phyloP scores from a whole-genome alignment of 2,888 invertebrate species.

The Archips crataeganus region DNA sequence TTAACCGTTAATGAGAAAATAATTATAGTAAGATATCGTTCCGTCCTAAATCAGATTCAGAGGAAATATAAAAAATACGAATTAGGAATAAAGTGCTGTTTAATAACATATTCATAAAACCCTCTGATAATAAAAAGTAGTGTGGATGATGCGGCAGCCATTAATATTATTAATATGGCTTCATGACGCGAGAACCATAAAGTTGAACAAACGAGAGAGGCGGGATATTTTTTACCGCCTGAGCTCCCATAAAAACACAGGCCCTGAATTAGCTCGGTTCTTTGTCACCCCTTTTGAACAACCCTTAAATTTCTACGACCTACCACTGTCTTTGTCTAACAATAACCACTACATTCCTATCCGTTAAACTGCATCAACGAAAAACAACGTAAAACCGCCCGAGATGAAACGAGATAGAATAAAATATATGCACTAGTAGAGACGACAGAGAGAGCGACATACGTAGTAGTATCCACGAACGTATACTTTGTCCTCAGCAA shows the following conservation, averaged over 20 bases:
- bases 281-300: constrained; percentile 85
- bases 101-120: constrained; percentile 60
- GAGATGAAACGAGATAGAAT: constrained; percentile 86
- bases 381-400: constrained; percentile 84
- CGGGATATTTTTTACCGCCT: constrained; percentile 85
- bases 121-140: constrained; percentile 63
- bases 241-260: constrained; percentile 82
- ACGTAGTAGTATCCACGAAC: constrained; percentile 81
- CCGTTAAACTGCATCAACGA: constrained; percentile 86
- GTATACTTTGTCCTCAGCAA: constrained; percentile 71
- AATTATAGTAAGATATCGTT: constrained; percentile 33
- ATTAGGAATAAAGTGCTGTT: constrained; percentile 55
- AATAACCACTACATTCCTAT: constrained; percentile 85
- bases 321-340: constrained; percentile 85
- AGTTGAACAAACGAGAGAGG: constrained; percentile 85
- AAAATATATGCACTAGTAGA: constrained; percentile 85
- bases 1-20: constrained; percentile 34
- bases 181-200: constrained; percentile 78
- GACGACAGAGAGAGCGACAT: constrained; percentile 80
- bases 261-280: constrained; percentile 86
- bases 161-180: constrained; percentile 83
- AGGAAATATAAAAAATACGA: constrained; percentile 56
- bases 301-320: constrained; percentile 84
- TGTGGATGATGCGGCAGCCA: constrained; percentile 76
- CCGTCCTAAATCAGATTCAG: constrained; percentile 32